Evolutionary conservation across 2,113 vertebrate genomes (phyloP).

Genomic region (Hippocampus barbouri): DNA sequence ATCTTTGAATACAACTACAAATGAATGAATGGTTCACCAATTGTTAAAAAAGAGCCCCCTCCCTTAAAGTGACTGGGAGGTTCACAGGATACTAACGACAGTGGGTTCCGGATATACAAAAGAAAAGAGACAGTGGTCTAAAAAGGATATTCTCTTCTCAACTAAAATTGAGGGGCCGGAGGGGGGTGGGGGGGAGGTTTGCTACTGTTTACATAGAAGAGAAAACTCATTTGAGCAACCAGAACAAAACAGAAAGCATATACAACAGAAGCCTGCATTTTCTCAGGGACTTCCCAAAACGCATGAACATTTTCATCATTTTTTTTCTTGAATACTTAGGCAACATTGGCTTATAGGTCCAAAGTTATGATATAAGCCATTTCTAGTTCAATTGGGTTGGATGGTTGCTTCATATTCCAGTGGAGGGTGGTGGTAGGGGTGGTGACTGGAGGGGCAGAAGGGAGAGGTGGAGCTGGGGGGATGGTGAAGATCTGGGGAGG

Average conservation of each 20-base stretch:
- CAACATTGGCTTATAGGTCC: conserved; percentile 99
- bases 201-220: conserved; percentile 98
- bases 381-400: conserved; percentile 89
- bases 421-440: conserved; percentile 66
- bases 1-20: conserved; percentile 82
- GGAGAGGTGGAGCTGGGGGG: conserved; percentile 47
- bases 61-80: conserved; percentile 70
- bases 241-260: conserved; percentile 74
- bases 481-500: background rate
- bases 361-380: conserved; percentile 99
- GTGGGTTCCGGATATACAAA: conserved; percentile 80
- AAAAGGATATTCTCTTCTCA: conserved; percentile 78
- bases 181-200: conserved; percentile 70
- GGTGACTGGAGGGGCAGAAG: conserved; percentile 54
- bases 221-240: conserved; percentile 87
- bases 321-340: conserved; percentile 98
- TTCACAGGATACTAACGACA: conserved; percentile 73
- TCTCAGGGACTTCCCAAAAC: conserved; percentile 74
- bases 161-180: conserved; percentile 69
- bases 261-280: conserved; percentile 75
- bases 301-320: conserved; percentile 87
- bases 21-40: conserved; percentile 80
- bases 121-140: conserved; percentile 74
- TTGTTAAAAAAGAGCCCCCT: conserved; percentile 77
- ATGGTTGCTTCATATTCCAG: conserved; percentile 81